Evolutionary conservation across 2,888 invertebrate genomes (phyloP).

Genomic region (Gerosis bhagava): DNA sequence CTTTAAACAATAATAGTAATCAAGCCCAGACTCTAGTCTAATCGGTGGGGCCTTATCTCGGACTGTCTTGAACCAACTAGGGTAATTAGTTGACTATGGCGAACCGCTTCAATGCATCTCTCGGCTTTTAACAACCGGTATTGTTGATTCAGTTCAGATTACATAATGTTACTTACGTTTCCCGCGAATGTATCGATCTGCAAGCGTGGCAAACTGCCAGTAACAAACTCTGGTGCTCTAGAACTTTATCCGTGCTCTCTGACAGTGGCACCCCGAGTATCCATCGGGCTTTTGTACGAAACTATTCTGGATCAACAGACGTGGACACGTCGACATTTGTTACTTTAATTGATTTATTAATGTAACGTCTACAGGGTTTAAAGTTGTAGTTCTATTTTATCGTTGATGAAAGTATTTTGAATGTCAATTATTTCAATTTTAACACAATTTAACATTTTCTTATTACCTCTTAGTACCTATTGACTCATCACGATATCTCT

Average conservation of each 20-base stretch:
- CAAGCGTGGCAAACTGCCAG: conserved; percentile 72
- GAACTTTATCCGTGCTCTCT: conserved; percentile 38
- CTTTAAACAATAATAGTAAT: too few relatives aligned
- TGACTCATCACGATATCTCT: too few relatives aligned
- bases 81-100: conserved; percentile 8
- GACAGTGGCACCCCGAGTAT: background rate
- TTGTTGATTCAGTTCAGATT: conserved; percentile 53
- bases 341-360: too few relatives aligned
- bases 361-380: too few relatives aligned
- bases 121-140: conserved; percentile 38
- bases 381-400: too few relatives aligned
- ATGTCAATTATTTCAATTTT: too few relatives aligned
- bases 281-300: background rate
- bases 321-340: background rate
- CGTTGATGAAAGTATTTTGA: too few relatives aligned
- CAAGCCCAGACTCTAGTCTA: too few relatives aligned
- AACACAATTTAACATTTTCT: too few relatives aligned
- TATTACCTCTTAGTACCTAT: too few relatives aligned
- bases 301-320: background rate
- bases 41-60: too few relatives aligned
- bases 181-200: conserved; percentile 63
- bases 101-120: conserved; percentile 16
- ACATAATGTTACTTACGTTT: conserved; percentile 62
- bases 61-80: background rate
- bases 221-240: conserved; percentile 58